Percentiles rank a stretch among this genome's conserved stretches.
phyloP scores from a whole-genome alignment of 1,140 invertebrate genomes.

The Trachelipus rathkii region DNA sequence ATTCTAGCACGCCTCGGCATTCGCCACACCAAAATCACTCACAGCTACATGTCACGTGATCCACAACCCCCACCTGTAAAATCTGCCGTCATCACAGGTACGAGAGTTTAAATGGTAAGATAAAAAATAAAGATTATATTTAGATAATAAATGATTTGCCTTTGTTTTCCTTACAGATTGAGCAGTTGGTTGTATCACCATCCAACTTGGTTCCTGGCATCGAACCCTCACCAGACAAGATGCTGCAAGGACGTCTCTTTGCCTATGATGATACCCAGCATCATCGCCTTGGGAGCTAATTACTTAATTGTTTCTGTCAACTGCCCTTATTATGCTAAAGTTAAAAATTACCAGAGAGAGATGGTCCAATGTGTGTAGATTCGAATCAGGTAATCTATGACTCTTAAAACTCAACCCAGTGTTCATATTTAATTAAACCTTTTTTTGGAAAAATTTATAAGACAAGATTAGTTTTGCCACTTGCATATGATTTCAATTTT shows the following conservation, averaged over 20 bases:
- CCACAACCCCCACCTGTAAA: too few species aligned
- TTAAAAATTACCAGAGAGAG: conserved; percentile 81
- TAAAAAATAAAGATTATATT: too few species aligned
- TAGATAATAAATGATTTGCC: too few species aligned
- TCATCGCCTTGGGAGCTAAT: conserved; percentile 86
- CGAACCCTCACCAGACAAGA: conserved; percentile 86
- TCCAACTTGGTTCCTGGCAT: conserved; percentile 87
- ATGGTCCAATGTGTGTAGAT: conserved; percentile 65
- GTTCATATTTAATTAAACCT: too few species aligned
- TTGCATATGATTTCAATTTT: conserved; percentile 30
- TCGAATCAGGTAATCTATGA: conserved; percentile 48
- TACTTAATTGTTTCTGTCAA: conserved; percentile 93
- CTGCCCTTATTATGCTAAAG: conserved; percentile 66
- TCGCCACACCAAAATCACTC: too few species aligned
- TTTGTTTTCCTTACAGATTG: conserved; percentile 64
- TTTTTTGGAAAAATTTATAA: too few species aligned
- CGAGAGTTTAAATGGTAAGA: too few species aligned
- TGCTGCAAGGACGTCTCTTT: conserved; percentile 86
- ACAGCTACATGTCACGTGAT: too few species aligned
- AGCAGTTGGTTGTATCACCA: conserved; percentile 91
- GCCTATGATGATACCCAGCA: conserved; percentile 92
- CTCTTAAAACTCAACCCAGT: too few species aligned
- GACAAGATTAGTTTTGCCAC: too few species aligned
- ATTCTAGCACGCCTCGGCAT: too few species aligned
- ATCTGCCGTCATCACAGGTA: too few species aligned